These are phyloP conservation scores for Neofelis nebulosa DNA, from an alignment of 2,113 vertebrate species.

Conservation along the genomic window DNA sequence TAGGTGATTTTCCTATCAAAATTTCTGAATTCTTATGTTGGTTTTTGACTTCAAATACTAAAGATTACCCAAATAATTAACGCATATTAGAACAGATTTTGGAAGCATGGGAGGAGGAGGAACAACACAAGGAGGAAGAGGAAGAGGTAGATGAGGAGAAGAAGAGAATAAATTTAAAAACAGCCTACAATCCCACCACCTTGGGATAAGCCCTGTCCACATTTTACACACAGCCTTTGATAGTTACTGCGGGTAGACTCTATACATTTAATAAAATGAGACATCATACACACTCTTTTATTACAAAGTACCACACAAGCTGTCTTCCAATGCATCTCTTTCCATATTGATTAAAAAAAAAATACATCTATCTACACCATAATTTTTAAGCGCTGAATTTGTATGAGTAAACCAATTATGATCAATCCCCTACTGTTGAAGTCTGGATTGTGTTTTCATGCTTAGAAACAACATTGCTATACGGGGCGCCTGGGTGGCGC, in stretches of 20 bases:
- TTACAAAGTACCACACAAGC: not conserved
- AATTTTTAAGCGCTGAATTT: not conserved
- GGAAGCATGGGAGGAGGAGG: not conserved
- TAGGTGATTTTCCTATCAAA: not conserved
- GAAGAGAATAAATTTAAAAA: not conserved
- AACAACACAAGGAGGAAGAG: not conserved
- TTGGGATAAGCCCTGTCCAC: not conserved
- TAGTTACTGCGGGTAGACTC: not conserved
- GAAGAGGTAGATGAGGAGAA: not conserved
- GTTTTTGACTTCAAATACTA: not conserved
- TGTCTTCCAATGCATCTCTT: not conserved
- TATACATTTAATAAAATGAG: not conserved
- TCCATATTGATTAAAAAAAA: not conserved
- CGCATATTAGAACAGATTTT: not conserved
- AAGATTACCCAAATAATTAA: conserved; percentile 18
- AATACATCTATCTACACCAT: not conserved
- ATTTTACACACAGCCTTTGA: not conserved
- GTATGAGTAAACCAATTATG: not conserved
- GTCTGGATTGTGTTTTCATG: not conserved
- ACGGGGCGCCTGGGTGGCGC: too few species aligned
- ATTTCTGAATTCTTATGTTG: not conserved
- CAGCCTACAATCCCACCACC: not conserved
- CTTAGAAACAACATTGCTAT: not conserved
- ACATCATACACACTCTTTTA: not conserved
- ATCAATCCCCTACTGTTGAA: not conserved